Evolutionary conservation across 2,888 invertebrate species (phyloP).

Genomic region (Salticus scenicus): DNA sequence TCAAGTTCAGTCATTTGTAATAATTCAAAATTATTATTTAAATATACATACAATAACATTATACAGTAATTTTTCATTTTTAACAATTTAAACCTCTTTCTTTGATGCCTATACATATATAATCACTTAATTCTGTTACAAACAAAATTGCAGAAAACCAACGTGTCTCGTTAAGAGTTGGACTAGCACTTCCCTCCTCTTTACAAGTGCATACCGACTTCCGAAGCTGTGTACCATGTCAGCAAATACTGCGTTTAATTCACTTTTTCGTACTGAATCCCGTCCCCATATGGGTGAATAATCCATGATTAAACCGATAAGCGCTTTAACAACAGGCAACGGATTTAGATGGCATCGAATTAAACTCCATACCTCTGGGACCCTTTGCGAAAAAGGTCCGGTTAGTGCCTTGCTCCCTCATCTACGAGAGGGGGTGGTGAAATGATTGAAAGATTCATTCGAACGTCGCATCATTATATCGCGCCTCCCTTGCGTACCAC

Average conservation of each 20-base stretch:
- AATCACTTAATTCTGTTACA: too few relatives aligned
- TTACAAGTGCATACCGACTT: neutral
- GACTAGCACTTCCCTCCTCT: neutral
- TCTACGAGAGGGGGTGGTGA: neutral
- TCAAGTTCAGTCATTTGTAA: too few relatives aligned
- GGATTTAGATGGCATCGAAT: slow-evolving; percentile 26
- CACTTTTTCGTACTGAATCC: neutral
- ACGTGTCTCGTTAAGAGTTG: too few relatives aligned
- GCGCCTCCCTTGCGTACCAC: neutral
- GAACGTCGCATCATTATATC: slow-evolving; percentile 25
- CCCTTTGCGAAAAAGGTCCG: neutral
- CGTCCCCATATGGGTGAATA: slow-evolving; percentile 23
- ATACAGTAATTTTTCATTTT: too few relatives aligned
- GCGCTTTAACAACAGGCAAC: neutral
- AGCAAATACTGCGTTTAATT: slow-evolving; percentile 11
- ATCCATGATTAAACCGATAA: slow-evolving; percentile 22
- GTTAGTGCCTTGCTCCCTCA: neutral
- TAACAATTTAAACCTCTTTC: too few relatives aligned
- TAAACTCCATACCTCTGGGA: slow-evolving; percentile 36
- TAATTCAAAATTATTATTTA: too few relatives aligned
- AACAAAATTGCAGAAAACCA: too few relatives aligned
- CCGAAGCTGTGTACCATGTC: neutral
- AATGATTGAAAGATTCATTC: slow-evolving; percentile 23
- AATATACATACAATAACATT: too few relatives aligned
- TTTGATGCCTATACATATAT: too few relatives aligned